Evolutionary conservation across 2,888 invertebrate species (phyloP).

Genomic region (Peribatodes rhomboidaria): DNA sequence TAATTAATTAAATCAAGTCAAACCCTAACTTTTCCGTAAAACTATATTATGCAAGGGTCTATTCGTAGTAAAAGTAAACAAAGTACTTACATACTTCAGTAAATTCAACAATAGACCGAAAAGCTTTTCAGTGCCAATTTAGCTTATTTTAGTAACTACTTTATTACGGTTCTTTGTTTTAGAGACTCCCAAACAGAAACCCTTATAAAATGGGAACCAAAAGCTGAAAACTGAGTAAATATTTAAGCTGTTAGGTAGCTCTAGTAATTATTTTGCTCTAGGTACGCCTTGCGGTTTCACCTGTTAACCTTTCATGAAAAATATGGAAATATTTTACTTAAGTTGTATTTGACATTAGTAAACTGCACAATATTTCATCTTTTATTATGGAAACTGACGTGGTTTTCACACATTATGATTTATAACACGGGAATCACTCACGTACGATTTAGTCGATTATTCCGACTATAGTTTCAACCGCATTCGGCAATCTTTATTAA

Average conservation of each 20-base stretch:
- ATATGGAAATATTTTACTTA: too few relatives aligned
- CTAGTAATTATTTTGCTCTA: not conserved
- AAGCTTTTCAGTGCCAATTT: conserved; percentile 13
- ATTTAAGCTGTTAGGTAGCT: not conserved
- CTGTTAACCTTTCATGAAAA: too few relatives aligned
- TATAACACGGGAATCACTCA: too few relatives aligned
- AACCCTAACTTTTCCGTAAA: too few relatives aligned
- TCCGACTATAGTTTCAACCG: too few relatives aligned
- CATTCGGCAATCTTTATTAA: too few relatives aligned
- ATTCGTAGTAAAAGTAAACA: not conserved
- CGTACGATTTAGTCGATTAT: too few relatives aligned
- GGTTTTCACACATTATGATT: too few relatives aligned
- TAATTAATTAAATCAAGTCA: too few relatives aligned
- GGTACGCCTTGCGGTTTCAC: not conserved
- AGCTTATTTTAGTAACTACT: conserved; percentile 20
- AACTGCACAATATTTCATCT: too few relatives aligned
- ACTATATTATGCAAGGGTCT: not conserved
- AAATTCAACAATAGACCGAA: conserved; percentile 23
- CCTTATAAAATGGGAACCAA: conserved; percentile 13
- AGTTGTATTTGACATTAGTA: too few relatives aligned
- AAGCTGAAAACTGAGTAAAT: conserved; percentile 10
- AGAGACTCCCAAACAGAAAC: conserved; percentile 11
- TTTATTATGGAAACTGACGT: too few relatives aligned
- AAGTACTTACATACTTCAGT: conserved; percentile 6
- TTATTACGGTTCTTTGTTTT: conserved; percentile 25